Conservation (phyloP, 2,888 invertebrate genomes). For the Noctua janthina region DNA sequence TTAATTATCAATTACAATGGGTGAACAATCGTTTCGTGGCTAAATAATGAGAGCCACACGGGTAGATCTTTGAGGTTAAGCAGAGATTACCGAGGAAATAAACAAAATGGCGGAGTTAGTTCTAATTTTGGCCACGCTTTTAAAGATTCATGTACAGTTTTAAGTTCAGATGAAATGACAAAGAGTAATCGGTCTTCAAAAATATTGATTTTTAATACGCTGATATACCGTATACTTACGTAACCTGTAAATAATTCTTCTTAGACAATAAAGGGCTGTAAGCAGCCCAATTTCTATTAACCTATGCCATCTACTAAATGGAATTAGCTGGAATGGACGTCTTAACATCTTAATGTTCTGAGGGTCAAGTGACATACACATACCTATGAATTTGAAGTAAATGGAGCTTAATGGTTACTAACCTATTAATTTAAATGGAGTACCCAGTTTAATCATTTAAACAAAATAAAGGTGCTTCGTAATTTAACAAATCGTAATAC, state of each 20-base stretch:
- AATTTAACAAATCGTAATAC: background rate
- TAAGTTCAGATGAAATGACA: too few species aligned
- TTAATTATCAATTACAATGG: background rate
- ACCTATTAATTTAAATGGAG: background rate
- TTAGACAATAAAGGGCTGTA: background rate
- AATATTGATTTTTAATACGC: too few species aligned
- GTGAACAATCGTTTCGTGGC: background rate
- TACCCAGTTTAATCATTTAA: background rate
- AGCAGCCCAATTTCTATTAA: constrained; percentile 36
- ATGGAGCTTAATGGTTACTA: constrained; percentile 23
- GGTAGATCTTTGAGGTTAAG: too few species aligned
- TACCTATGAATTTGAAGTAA: constrained; percentile 33
- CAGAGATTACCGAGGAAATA: too few species aligned
- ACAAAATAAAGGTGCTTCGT: background rate
- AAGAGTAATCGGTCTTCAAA: too few species aligned
- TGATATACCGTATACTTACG: too few species aligned
- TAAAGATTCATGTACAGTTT: too few species aligned
- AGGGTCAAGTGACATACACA: constrained; percentile 21
- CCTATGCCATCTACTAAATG: constrained; percentile 40
- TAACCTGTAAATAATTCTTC: background rate
- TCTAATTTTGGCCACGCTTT: too few species aligned
- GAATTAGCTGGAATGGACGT: constrained; percentile 46
- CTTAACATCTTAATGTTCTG: constrained; percentile 37
- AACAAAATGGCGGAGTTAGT: too few species aligned
- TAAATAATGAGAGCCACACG: too few species aligned